These are phyloP conservation scores for Microctenopoma lineatum DNA, from an alignment of 2,797 vertebrate species.

Conservation along the genomic window DNA sequence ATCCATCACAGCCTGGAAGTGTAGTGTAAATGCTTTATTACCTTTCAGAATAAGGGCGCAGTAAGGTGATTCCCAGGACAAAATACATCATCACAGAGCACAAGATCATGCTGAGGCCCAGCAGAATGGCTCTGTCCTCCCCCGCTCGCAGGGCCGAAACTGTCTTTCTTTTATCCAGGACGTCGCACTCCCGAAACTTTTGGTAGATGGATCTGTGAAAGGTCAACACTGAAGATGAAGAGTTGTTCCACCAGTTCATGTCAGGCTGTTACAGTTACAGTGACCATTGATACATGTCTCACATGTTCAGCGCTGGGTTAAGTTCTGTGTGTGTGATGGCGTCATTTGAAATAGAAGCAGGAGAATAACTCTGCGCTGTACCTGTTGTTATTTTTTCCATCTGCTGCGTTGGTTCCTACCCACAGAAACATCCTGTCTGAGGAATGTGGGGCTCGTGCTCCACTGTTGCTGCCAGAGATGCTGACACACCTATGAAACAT, in stretches of 20 bases:
- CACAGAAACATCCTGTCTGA: constrained; percentile 94
- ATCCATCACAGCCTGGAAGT: background rate
- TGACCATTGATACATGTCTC: too few species aligned
- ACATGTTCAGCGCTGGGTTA: background rate
- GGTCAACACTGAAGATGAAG: background rate
- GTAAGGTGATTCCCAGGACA: constrained; percentile 91
- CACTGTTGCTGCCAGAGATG: constrained; percentile 78
- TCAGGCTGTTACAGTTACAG: background rate
- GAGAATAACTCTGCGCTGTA: constrained; percentile 79
- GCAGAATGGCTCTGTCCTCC: constrained; percentile 93
- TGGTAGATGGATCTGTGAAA: constrained; percentile 91
- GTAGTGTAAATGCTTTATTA: constrained; percentile 53
- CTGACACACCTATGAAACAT: constrained; percentile 84
- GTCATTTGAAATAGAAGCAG: too few species aligned
- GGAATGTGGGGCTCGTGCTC: constrained; percentile 57
- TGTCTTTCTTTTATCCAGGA: constrained; percentile 95
- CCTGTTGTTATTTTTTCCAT: constrained; percentile 89
- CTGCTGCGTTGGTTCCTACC: constrained; percentile 89
- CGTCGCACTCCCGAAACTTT: constrained; percentile 91
- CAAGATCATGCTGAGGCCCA: constrained; percentile 94
- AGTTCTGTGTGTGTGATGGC: background rate
- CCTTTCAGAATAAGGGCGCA: constrained; percentile 94
- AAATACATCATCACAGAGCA: constrained; percentile 96
- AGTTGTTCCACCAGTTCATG: background rate
- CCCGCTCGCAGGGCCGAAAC: constrained; percentile 94